Percentiles rank a stretch among this genome's conserved stretches.
phyloP scores from a whole-genome alignment of 2,797 vertebrate species.

The Halcyon chelicuti region DNA sequence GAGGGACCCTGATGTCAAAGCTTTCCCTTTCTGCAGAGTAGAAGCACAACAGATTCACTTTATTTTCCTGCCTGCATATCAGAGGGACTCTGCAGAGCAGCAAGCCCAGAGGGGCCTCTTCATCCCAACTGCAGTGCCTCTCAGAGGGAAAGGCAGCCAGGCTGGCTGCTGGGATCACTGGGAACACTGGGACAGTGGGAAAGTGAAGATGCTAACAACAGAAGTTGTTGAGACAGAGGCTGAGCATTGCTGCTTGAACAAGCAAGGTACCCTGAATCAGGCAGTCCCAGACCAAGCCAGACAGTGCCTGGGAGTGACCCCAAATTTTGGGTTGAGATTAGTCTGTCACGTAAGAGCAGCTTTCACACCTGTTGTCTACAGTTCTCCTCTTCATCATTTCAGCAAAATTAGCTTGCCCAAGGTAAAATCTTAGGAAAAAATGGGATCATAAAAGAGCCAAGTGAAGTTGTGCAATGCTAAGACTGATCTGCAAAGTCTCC shows the following conservation, averaged over 20 bases:
- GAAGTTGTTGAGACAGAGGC: not conserved
- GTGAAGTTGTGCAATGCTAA: not conserved
- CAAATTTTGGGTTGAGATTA: not conserved
- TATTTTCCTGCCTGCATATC: not conserved
- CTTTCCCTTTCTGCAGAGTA: not conserved
- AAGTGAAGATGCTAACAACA: not conserved
- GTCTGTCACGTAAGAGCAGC: not conserved
- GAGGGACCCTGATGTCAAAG: not conserved
- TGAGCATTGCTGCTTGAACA: not conserved
- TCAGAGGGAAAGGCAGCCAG: not conserved
- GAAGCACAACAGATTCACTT: not conserved
- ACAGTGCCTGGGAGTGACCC: not conserved
- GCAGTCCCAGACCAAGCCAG: not conserved
- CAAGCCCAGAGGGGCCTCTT: not conserved
- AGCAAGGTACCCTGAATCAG: not conserved
- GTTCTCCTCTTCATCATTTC: not conserved
- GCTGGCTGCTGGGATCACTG: not conserved
- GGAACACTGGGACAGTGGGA: accelerated
- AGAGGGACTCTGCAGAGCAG: not conserved
- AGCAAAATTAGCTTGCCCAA: not conserved
- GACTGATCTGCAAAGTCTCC: not conserved
- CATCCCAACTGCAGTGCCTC: not conserved
- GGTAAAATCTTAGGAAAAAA: not conserved
- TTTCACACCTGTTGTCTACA: not conserved
- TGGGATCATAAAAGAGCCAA: not conserved